Evolutionary conservation across 2,888 invertebrate genomes (phyloP).

Genomic region (Ischnura elegans): DNA sequence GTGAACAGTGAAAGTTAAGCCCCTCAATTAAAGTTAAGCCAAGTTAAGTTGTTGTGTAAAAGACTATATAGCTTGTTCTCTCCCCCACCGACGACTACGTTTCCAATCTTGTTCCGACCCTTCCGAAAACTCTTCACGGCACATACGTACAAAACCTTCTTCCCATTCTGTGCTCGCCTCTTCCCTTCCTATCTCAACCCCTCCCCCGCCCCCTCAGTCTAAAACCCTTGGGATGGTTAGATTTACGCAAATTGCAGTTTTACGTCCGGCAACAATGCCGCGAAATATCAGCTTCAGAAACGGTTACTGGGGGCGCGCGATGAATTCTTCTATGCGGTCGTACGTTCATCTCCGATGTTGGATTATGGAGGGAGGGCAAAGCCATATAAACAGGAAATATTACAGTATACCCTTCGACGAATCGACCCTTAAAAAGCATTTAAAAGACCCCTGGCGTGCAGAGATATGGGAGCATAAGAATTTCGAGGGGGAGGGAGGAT

Average conservation of each 20-base stretch:
- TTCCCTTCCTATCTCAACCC: no score
- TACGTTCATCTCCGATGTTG: background rate
- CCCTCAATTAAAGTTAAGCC: no score
- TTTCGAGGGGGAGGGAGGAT: background rate
- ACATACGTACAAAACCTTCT: background rate
- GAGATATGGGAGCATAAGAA: background rate
- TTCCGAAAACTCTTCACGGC: background rate
- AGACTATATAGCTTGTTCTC: background rate
- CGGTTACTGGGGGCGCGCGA: background rate
- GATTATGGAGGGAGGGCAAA: background rate
- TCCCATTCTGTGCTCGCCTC: background rate
- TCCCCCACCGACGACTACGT: background rate
- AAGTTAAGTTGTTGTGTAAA: no score
- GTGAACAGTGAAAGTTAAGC: no score
- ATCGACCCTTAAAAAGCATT: background rate
- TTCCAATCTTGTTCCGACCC: background rate
- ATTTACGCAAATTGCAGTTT: conserved; percentile 31
- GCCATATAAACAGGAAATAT: background rate
- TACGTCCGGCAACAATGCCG: conserved; percentile 27
- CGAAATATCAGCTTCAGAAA: background rate
- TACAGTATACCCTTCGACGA: no score
- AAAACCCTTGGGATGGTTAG: background rate
- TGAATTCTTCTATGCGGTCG: conserved; percentile 26
- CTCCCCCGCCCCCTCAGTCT: background rate
- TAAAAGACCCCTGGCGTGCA: background rate